Conservation (phyloP, 2,888 invertebrate genomes). For the Lamproptera curius region DNA sequence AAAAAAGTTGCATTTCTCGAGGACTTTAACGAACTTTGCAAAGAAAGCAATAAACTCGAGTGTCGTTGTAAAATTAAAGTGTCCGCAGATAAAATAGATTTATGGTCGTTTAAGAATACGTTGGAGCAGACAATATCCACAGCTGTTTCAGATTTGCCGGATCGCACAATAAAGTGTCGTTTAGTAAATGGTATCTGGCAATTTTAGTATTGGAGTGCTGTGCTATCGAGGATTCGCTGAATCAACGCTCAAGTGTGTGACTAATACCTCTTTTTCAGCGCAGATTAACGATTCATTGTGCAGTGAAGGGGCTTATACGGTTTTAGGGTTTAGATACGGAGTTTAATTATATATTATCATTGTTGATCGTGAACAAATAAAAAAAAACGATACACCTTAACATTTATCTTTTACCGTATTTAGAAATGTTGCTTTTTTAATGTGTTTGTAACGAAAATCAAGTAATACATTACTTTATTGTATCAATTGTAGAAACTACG, state of each 20-base stretch:
- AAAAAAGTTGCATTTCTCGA: conserved; percentile 10
- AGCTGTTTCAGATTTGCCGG: conserved; percentile 16
- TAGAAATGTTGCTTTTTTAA: too few species aligned
- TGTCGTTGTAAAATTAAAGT: conserved; percentile 21
- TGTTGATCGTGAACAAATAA: too few species aligned
- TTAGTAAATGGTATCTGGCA: conserved; percentile 16
- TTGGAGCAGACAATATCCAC: conserved; percentile 15
- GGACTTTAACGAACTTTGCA: conserved; percentile 17
- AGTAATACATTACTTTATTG: too few species aligned
- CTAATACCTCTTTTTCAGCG: neutral
- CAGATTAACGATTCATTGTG: too few species aligned
- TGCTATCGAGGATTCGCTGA: conserved; percentile 9
- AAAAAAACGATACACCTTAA: too few species aligned
- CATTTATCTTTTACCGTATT: too few species aligned
- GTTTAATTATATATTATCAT: too few species aligned
- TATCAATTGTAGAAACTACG: too few species aligned
- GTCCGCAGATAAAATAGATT: conserved; percentile 18
- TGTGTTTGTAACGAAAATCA: too few species aligned
- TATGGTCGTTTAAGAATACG: conserved; percentile 19
- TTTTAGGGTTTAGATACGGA: too few species aligned
- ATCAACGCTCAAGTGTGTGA: conserved; percentile 1
- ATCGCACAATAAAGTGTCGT: conserved; percentile 13
- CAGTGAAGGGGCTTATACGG: too few species aligned
- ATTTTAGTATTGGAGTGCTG: conserved; percentile 19
- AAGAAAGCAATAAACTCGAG: conserved; percentile 19